Conservation (phyloP, 2,888 invertebrate genomes). For the Stenichneumon culpator region DNA sequence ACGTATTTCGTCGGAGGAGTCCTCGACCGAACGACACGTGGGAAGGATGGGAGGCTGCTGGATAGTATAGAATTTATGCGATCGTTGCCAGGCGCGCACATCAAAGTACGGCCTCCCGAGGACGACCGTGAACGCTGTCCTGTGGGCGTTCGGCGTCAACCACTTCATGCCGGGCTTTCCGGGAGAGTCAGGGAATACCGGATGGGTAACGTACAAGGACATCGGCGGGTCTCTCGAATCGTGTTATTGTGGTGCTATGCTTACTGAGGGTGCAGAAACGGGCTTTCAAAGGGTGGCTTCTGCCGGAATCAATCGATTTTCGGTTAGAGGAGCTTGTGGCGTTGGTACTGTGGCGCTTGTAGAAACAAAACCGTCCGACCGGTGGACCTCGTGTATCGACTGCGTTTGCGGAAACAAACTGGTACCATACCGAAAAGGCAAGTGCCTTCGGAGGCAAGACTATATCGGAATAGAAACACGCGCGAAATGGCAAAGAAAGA, state of each 20-base stretch:
- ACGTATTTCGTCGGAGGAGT: slow-evolving; percentile 3
- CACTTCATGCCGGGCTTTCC: slow-evolving; percentile 8
- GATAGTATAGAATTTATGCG: neutral
- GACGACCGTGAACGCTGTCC: neutral
- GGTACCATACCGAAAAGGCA: neutral
- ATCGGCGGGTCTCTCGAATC: slow-evolving; percentile 6
- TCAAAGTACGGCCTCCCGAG: neutral
- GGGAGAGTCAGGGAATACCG: neutral
- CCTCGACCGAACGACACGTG: slow-evolving; percentile 4
- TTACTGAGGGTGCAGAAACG: slow-evolving; percentile 1
- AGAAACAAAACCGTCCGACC: slow-evolving; percentile 5
- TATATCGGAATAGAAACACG: neutral
- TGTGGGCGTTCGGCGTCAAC: slow-evolving; percentile 11
- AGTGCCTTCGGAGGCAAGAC: neutral
- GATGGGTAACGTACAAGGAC: slow-evolving; percentile 11
- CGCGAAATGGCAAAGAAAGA: too few relatives aligned
- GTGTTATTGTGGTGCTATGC: slow-evolving; percentile 13
- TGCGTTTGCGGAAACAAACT: slow-evolving; percentile 34
- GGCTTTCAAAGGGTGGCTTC: slow-evolving; percentile 15
- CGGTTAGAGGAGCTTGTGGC: neutral
- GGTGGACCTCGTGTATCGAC: neutral
- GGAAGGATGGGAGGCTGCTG: neutral
- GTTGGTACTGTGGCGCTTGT: neutral
- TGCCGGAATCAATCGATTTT: slow-evolving; percentile 18
- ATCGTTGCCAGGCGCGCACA: slow-evolving; percentile 1